Evolutionary conservation across 2,113 vertebrate species (phyloP).

Genomic region (Myiozetetes cayanensis): DNA sequence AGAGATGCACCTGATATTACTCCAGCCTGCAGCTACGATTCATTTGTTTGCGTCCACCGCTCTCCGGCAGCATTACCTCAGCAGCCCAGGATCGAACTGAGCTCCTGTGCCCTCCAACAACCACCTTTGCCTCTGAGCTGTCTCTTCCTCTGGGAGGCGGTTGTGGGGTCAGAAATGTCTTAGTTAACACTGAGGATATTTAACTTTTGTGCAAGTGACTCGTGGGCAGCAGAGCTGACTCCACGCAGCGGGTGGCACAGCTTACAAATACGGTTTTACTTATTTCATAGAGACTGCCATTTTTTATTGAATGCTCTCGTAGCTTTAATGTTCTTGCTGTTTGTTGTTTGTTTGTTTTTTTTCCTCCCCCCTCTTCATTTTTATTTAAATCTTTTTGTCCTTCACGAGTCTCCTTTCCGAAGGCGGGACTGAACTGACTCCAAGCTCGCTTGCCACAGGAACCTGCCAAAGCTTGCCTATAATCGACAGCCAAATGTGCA

Average conservation of each 20-base stretch:
- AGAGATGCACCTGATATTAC: constrained; percentile 94
- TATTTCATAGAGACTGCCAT: neutral
- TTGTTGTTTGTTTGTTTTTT: neutral
- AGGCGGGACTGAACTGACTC: constrained; percentile 48
- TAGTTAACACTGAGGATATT: neutral
- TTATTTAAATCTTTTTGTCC: constrained; percentile 42
- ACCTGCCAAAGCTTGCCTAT: constrained; percentile 71
- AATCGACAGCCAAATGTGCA: constrained; percentile 40
- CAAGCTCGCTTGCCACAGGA: constrained; percentile 45
- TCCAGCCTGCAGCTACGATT: constrained; percentile 90
- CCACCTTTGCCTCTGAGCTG: constrained; percentile 2
- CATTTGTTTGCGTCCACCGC: constrained; percentile 77
- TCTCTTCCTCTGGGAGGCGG: neutral
- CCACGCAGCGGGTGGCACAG: neutral
- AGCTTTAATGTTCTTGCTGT: neutral
- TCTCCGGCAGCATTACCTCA: constrained; percentile 65
- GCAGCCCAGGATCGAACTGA: constrained; percentile 33
- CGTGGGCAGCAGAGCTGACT: neutral
- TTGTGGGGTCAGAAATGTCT: neutral
- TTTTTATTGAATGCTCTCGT: neutral
- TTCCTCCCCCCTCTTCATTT: neutral
- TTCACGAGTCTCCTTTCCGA: constrained; percentile 46
- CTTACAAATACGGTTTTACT: neutral
- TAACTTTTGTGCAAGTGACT: neutral
- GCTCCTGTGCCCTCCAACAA: constrained; percentile 50